These are phyloP conservation scores for Cyanoliseus patagonus DNA, from an alignment of 2,113 vertebrate species.

Conservation along the genomic window DNA sequence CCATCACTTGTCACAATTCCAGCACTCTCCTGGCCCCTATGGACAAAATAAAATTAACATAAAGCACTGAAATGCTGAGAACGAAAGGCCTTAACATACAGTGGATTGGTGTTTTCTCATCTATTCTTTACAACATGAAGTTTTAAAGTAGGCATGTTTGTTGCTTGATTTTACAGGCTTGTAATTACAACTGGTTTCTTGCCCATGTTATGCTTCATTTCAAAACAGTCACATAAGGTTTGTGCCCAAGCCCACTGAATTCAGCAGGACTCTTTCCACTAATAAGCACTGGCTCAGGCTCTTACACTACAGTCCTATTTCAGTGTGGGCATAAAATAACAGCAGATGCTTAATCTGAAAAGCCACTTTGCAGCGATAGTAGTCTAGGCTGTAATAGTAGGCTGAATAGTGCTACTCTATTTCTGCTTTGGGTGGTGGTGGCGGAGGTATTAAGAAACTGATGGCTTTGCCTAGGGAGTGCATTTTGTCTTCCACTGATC, in stretches of 20 bases:
- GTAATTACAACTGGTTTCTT: neutral
- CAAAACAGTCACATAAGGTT: neutral
- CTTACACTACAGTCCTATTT: neutral
- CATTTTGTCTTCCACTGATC: neutral
- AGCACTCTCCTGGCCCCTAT: constrained; percentile 95
- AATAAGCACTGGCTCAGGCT: neutral
- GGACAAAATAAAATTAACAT: constrained; percentile 32
- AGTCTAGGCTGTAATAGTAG: neutral
- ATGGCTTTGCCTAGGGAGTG: neutral
- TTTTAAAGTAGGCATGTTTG: neutral
- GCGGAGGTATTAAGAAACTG: neutral
- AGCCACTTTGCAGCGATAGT: neutral
- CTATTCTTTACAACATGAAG: neutral
- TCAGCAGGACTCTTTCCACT: neutral
- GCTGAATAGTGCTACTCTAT: neutral
- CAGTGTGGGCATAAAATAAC: neutral
- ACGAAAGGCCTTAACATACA: neutral
- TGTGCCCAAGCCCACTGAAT: neutral
- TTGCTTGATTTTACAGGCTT: neutral
- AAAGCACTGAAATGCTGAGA: neutral
- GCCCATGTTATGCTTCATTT: neutral
- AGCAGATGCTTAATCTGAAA: constrained; percentile 5
- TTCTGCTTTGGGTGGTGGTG: neutral
- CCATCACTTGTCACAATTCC: constrained; percentile 96
- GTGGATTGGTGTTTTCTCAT: neutral